Conservation (phyloP, 2,888 invertebrate genomes). For the Acanthopleura granulata region DNA sequence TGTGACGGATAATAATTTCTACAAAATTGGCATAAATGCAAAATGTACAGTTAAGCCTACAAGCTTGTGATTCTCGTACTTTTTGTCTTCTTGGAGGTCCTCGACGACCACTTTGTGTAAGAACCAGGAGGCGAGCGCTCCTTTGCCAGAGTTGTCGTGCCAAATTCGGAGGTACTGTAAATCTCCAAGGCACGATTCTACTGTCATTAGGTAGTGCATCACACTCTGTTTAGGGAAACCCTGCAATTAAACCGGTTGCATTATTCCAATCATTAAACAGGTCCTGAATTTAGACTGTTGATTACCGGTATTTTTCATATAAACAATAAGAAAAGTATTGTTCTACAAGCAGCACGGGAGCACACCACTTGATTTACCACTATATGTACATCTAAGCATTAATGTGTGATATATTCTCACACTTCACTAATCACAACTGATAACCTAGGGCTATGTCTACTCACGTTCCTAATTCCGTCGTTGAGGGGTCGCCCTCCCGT, state of each 20-base stretch:
- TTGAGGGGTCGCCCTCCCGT: slow-evolving; percentile 41
- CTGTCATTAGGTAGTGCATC: slow-evolving; percentile 33
- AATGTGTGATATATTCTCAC: no score
- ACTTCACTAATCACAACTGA: no score
- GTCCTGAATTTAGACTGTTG: no score
- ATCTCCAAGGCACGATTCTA: slow-evolving; percentile 54
- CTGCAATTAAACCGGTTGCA: not conserved
- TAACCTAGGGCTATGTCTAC: not conserved
- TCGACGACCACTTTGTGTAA: slow-evolving; percentile 60
- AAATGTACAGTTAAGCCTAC: no score
- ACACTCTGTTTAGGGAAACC: slow-evolving; percentile 32
- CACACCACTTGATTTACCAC: no score
- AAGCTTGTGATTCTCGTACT: slow-evolving; percentile 25
- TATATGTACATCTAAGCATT: no score
- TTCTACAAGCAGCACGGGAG: no score
- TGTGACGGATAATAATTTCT: no score
- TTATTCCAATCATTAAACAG: no score
- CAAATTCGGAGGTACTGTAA: slow-evolving; percentile 64
- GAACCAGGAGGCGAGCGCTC: slow-evolving; percentile 61
- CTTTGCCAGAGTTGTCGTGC: slow-evolving; percentile 67
- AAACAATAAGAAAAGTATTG: no score
- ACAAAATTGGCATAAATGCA: no score
- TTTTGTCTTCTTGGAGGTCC: slow-evolving; percentile 63
- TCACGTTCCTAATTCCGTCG: slow-evolving; percentile 37
- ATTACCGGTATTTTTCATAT: no score